Evolutionary conservation across 30 jellyfish, hydroid and myxozoan genomes (phyloP).

Genomic region (Morbakka virulenta): DNA sequence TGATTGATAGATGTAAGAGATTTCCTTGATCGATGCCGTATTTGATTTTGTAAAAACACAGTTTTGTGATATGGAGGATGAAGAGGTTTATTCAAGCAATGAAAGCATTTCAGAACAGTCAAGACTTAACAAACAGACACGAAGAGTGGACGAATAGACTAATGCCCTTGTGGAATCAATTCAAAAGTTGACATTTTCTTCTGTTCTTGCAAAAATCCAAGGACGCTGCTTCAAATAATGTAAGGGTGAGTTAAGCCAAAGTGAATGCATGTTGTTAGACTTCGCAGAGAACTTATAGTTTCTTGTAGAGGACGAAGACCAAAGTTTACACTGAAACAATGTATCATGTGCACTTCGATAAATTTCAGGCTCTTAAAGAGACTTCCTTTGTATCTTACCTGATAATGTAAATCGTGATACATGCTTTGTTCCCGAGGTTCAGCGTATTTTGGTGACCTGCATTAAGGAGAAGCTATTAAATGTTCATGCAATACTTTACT

Average conservation of each 20-base stretch:
- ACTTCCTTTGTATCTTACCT: constrained; percentile 1
- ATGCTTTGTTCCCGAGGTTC: constrained; percentile 27
- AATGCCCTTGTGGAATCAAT: background rate
- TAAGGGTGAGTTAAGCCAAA: background rate
- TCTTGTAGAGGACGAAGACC: constrained; percentile 30
- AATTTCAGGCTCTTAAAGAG: background rate
- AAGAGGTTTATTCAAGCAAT: constrained; percentile 12
- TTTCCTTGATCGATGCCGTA: no score
- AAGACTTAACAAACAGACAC: no score
- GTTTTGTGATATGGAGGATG: no score
- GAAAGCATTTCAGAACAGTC: constrained; percentile 1
- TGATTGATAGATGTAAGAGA: no score
- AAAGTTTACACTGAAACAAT: constrained; percentile 17
- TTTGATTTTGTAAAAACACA: no score
- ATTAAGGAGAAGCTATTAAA: background rate
- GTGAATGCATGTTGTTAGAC: background rate
- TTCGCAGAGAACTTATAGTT: constrained; percentile 15
- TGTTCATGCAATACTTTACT: background rate
- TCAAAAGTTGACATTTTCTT: background rate
- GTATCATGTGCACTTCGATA: constrained; percentile 7
- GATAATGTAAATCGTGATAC: constrained; percentile 18
- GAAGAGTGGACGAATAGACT: background rate
- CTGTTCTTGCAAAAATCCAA: background rate
- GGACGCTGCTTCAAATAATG: background rate
- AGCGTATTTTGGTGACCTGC: background rate